Evolutionary conservation across 2,797 vertebrate species (phyloP), one percentile per base, ranked within the genome.

Genomic region (Chelon auratus): DNA sequence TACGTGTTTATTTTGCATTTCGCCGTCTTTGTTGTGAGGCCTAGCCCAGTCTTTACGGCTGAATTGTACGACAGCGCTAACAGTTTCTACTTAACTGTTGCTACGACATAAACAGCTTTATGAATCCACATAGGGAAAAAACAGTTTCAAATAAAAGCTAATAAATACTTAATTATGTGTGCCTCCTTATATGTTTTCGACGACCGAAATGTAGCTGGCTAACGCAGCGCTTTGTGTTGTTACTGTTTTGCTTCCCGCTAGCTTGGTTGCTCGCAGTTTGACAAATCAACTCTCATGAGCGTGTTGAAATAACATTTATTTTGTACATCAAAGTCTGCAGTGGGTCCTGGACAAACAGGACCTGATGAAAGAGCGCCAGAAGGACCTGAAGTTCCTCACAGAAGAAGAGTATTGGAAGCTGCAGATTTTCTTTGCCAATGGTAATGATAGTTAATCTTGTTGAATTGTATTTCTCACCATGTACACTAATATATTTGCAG

Each of bases 331-430:
- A 40, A 99, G 97, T 90, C 95, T 99, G 78, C 98, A 99, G 93
- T 99, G 98, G 98, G 98, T 99, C 90, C 95, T 99, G 95, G 98
- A 99, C 94, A 99, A 99, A 70, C 98, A 99, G 93, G 98, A 99
- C 91, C 92, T 99, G 15, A 94, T 99, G 94, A 99, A 99, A 84
- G 98, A 99, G 78, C 96, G 98, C 9, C 98, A 99, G 85, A 99
- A 99, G 82, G 98, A 99, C 80, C 93, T 99, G 81, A 99, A 99
- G 90, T 98, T 97, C 85, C 95, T 99, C 17, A 94, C 96, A 30
- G 98, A 99, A 83, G 98, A 99, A 82, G 98, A 99, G 62, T 99
- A 99, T 93, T 99, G 98, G 98, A 99, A 99, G 72, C 93, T 99
- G 55, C 98, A 99, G 86, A 99, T 99, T 87, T 99, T 99, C 95